A percentile compares a stretch with the other conserved stretches of the same genome.
phyloP scores from a whole-genome alignment of 2,797 vertebrate species.

The Rhinatrema bivittatum region DNA sequence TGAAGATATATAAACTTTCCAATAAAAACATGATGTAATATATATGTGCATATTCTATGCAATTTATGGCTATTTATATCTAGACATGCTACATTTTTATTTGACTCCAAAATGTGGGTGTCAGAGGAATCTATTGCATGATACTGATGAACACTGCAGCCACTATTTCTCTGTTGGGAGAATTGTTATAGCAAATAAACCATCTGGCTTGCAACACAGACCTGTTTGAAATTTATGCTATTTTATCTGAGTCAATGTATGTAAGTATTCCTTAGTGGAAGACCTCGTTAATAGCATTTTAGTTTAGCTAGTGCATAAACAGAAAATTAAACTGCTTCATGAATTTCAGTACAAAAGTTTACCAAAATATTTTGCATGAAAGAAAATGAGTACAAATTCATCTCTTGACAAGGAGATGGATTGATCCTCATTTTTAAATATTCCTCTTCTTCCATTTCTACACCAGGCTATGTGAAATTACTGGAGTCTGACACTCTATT shows the following conservation, averaged over 20 bases:
- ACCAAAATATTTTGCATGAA: no score
- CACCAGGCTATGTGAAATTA: no score
- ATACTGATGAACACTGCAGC: conserved; percentile 51
- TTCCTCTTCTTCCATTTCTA: no score
- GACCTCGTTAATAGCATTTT: conserved; percentile 42
- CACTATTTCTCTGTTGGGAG: conserved; percentile 49
- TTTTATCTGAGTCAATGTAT: conserved; percentile 46
- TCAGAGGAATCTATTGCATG: conserved; percentile 46
- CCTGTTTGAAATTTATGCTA: conserved; percentile 64
- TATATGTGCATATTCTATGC: no score
- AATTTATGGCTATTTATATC: conserved; percentile 39
- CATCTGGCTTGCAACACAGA: conserved; percentile 64
- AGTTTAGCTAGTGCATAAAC: no score
- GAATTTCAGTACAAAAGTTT: no score
- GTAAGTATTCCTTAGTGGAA: conserved; percentile 37
- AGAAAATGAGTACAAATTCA: no score
- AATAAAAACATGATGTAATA: conserved; percentile 33
- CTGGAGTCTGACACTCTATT: no score
- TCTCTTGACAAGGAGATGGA: no score
- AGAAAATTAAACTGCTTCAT: no score
- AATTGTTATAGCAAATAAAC: conserved; percentile 58
- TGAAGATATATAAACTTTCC: no score
- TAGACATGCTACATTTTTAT: conserved; percentile 57
- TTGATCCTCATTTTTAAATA: no score
- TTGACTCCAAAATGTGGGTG: conserved; percentile 61